These are phyloP conservation scores for Rutpela maculata DNA, from an alignment of 2,888 invertebrate genomes.

Conservation along the genomic window DNA sequence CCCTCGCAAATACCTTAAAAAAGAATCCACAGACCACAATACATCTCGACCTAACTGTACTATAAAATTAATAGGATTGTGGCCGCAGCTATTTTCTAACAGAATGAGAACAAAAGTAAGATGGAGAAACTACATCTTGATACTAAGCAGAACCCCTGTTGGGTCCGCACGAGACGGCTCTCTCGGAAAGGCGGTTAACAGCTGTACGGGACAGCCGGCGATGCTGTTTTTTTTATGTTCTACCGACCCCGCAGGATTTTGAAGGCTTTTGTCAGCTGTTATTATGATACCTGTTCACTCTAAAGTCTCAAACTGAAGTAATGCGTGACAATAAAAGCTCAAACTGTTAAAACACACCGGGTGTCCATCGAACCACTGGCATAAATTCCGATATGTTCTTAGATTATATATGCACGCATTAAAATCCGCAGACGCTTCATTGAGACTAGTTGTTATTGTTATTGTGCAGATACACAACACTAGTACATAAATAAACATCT, in stretches of 20 bases:
- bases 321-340: constrained; percentile 22
- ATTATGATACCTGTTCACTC: constrained; percentile 61
- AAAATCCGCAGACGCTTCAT: not conserved
- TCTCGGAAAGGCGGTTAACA: constrained; percentile 57
- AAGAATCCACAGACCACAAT: not conserved
- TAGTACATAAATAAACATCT: too few relatives aligned
- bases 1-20: not conserved
- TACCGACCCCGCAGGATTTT: constrained; percentile 60
- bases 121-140: constrained; percentile 12
- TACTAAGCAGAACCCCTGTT: constrained; percentile 23
- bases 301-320: constrained; percentile 5
- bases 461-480: too few relatives aligned
- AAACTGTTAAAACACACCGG: constrained; percentile 39
- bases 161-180: constrained; percentile 52
- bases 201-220: constrained; percentile 62
- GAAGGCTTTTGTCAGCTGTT: constrained; percentile 65
- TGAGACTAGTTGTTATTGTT: too few relatives aligned
- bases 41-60: not conserved
- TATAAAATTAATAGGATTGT: constrained; percentile 6
- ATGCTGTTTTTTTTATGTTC: constrained; percentile 54
- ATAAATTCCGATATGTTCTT: constrained; percentile 4
- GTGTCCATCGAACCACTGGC: not conserved
- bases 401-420: constrained; percentile 14
- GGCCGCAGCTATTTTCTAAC: not conserved
- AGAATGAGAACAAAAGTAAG: not conserved